Base-by-base conservation (phyloP, 35 echinoderm and acorn worm genomes). In the Ophioderma brevispina region DNA sequence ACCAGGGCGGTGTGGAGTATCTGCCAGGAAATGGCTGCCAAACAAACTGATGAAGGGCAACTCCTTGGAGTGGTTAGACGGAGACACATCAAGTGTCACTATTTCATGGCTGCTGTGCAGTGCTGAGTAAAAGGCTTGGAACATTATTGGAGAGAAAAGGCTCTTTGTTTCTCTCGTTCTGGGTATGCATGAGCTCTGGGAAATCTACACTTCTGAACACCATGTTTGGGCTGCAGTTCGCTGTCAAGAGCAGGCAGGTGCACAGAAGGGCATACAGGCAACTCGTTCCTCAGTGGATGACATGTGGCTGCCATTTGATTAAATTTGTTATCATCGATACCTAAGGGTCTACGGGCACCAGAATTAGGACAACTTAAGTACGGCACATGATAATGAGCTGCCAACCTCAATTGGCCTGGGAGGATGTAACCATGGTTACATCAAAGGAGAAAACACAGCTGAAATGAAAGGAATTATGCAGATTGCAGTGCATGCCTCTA, bases 151-250 rank as follows among this genome's bases (percentile, higher is more conserved):
- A 4, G 21, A 52, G 46, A 81, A 46, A 21, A 64, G 32, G 35
- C n/a, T 89, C 1, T 89, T 81, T 36, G 87, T 89, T 8, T 19
- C 81, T 0, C 81, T 78, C 3, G 64, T 89, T 1, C 33, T 89
- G 19, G 46, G 46, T 21, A 52, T 52, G 8, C 87, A 52, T n/a
- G 46, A 52, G 46, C 46, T 52, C 46, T 52, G 46, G 46, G 46
- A 52, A 52, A 52, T 52, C 46, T 32, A 89, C 87, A 23, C 46
- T 89, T 14, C 38, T 89, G n/a, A 89, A 89, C 33, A 80, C 25
- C 76, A 89, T 89, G 87, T 89, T 89, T 55, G 87, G 87, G 3
- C 32, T 89, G 4, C 31, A 89, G 37, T 89, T 89, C 59, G 87
- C 77, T 13, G 87, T 81, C 21, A n/a, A 52, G 46, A 11, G 46